These are phyloP conservation scores for Cyclophora albipunctata DNA, from an alignment of 2,888 invertebrate species.

Conservation along the genomic window DNA sequence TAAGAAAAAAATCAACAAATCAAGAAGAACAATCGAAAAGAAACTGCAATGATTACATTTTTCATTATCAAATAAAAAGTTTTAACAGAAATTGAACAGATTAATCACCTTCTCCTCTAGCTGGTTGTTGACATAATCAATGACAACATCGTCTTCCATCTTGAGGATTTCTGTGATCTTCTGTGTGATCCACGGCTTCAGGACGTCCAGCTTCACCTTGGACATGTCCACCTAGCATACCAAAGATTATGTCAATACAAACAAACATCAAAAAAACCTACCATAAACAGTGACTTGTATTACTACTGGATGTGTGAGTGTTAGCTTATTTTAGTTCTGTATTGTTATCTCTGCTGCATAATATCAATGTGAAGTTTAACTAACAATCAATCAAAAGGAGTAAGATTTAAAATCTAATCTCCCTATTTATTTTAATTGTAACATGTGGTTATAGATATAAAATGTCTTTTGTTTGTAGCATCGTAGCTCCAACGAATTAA, in stretches of 20 bases:
- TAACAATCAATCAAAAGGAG: no score
- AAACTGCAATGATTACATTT: constrained; percentile 74
- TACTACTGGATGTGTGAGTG: background rate
- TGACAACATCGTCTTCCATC: constrained; percentile 99
- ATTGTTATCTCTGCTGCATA: no score
- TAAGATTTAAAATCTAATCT: no score
- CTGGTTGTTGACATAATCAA: constrained; percentile 99
- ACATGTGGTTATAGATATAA: no score
- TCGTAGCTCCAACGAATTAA: background rate
- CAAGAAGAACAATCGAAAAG: constrained; percentile 33
- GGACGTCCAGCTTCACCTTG: constrained; percentile 96
- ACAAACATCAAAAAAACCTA: background rate
- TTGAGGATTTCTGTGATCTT: constrained; percentile 96
- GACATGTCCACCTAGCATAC: constrained; percentile 90
- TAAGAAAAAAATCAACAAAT: constrained; percentile 4
- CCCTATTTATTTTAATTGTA: no score
- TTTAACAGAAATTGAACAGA: constrained; percentile 22
- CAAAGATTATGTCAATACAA: no score
- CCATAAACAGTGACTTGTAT: background rate
- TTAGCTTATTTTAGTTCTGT: no score
- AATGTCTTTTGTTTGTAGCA: background rate
- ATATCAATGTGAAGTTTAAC: no score
- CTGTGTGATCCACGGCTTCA: constrained; percentile 99
- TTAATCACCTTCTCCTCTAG: constrained; percentile 91
- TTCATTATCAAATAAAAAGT: constrained; percentile 35